A percentile compares a stretch with the other conserved stretches of the same genome.
Conservation (phyloP, 2,888 invertebrate species). For the Nomada fucata region DNA sequence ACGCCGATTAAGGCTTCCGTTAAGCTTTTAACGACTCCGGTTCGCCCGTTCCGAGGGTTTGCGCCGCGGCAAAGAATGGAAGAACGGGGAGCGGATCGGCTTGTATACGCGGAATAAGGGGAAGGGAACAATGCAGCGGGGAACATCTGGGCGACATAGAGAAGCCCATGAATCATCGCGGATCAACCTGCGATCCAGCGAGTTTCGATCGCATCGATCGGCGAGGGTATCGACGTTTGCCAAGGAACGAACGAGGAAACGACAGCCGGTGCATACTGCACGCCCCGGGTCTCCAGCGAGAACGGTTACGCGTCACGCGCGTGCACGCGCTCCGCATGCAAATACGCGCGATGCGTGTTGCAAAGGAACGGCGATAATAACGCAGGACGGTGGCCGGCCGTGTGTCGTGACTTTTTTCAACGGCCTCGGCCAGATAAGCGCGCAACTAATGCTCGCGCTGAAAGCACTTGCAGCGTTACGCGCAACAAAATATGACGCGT, state of each 20-base stretch:
- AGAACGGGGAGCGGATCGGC: background rate
- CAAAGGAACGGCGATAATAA: constrained; percentile 55
- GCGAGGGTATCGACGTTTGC: background rate
- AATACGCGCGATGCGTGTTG: background rate
- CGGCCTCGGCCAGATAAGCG: constrained; percentile 75
- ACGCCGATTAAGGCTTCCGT: no score
- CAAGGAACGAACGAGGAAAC: background rate
- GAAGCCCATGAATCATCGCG: constrained; percentile 15
- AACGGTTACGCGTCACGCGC: background rate
- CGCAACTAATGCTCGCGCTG: constrained; percentile 81
- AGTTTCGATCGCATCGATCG: constrained; percentile 3
- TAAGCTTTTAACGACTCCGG: no score
- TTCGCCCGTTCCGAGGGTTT: no score
- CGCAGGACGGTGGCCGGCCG: constrained; percentile 46
- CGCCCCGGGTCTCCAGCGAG: background rate
- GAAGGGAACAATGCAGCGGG: background rate
- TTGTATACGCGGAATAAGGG: no score
- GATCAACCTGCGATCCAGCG: background rate
- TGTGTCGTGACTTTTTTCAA: constrained; percentile 73
- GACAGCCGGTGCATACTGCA: background rate
- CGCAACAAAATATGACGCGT: constrained; percentile 23
- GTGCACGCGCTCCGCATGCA: background rate
- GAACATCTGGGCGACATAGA: background rate
- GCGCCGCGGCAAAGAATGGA: background rate
- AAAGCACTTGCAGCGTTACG: constrained; percentile 80